Base-by-base conservation (phyloP, 2,113 vertebrate genomes). In the Caranx ignobilis region DNA sequence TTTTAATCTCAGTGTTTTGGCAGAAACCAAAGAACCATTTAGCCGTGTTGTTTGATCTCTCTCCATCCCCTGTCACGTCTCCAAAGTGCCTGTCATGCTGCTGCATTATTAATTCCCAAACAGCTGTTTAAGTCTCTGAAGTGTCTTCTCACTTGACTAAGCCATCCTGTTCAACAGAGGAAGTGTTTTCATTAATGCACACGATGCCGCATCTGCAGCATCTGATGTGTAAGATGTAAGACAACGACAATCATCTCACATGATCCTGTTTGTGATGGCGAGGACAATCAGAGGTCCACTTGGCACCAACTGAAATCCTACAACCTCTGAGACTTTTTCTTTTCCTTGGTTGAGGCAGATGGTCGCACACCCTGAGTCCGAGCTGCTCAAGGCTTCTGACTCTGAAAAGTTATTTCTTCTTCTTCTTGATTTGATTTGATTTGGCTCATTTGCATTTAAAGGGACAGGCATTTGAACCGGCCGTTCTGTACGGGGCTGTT, bases 51-150 rank as follows among this genome's bases (percentile, higher is more conserved):
- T 71, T 84, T 82, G 82, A 85, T 68, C 71, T 69, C 61, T 12
- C 60, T 39, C 73, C 79, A 32, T 62, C 81, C 7, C 7, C 21
- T 26, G 63, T 81, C 2, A 41, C 15, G 31, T 55, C 59, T 81
- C 48, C 32, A 52, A 47, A 71, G 80, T 56, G 18, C 47, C 79
- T 10, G 4, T 75, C 65, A 61, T 16, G 26, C 62, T 4, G 50
- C 43, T 76, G 75, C 50, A 75, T 83, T 77, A 45, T 81, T 81
- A 32, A 85, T 65, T 45, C 41, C 35, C 69, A 54, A 79, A 59
- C 74, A 78, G 65, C 69, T 83, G 65, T 68, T 77, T 3, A 55
- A 68, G 50, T 21, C 64, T 77, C 79, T 69, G 52, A 65, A 60
- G 56, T 63, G 72, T 50, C 77, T 57, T 35, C 45, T 61, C 70